A percentile compares a stretch with the other conserved stretches of the same genome.
Conservation (phyloP, 2,113 vertebrate genomes). For the Sylvietta virens region DNA sequence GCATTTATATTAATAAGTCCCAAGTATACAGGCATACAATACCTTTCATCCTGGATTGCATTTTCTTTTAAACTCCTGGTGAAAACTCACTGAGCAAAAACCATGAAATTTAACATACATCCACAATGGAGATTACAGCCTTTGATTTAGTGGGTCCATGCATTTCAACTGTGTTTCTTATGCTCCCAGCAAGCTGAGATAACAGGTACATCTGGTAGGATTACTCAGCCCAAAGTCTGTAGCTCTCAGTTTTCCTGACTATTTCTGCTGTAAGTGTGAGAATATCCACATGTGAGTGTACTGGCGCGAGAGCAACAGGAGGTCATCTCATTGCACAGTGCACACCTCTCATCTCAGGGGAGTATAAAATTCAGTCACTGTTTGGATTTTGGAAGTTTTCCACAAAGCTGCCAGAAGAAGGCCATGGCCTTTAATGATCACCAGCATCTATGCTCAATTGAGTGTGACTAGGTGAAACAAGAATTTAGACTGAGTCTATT, state of each 20-base stretch:
- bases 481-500: constrained; percentile 61
- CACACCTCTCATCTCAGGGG: constrained; percentile 15
- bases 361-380: constrained; percentile 49
- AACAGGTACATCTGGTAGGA: background rate
- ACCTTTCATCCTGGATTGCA: background rate
- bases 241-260: background rate
- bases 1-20: background rate
- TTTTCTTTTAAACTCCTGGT: background rate
- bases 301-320: background rate
- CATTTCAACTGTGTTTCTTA: background rate
- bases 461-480: constrained; percentile 65
- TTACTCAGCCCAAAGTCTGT: background rate
- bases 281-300: background rate
- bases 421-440: constrained; percentile 64
- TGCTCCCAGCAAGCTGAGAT: background rate
- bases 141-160: background rate
- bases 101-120: background rate
- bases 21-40: background rate
- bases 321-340: background rate
- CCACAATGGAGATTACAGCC: background rate
- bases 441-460: constrained; percentile 60
- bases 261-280: background rate
- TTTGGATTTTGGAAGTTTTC: constrained; percentile 43
- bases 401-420: constrained; percentile 59
- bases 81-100: background rate